A percentile compares a stretch with the other conserved stretches of the same genome.
These are phyloP conservation scores for Bambusicola thoracicus DNA, from an alignment of 2,113 vertebrate species.

Conservation along the genomic window DNA sequence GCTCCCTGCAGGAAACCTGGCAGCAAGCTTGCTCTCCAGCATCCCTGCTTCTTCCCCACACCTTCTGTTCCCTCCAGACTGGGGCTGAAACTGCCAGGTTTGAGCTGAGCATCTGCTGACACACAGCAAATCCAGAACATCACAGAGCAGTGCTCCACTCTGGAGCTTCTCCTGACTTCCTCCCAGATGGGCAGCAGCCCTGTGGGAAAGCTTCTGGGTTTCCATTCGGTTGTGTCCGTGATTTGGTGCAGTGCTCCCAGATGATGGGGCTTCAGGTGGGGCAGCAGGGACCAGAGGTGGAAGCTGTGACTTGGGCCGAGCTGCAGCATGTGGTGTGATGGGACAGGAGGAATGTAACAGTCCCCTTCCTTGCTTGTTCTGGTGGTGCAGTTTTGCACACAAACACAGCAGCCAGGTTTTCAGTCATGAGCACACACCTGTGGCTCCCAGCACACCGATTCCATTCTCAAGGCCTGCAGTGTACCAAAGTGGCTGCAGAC, in stretches of 20 bases:
- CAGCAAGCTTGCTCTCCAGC: background rate
- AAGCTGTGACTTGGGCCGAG: background rate
- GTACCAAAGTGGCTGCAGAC: background rate
- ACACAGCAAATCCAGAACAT: background rate
- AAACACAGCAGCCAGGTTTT: background rate
- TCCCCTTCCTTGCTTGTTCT: background rate
- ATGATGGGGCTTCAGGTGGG: background rate
- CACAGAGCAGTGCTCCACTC: background rate
- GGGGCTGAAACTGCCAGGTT: background rate
- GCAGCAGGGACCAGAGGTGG: background rate
- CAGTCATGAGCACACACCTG: background rate
- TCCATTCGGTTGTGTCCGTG: background rate
- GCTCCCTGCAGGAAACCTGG: background rate
- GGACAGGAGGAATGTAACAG: background rate
- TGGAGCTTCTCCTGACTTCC: background rate
- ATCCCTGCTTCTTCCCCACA: background rate
- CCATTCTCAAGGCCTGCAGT: background rate
- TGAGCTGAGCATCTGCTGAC: background rate
- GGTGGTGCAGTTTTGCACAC: background rate
- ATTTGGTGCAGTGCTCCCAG: background rate
- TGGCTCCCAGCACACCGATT: background rate
- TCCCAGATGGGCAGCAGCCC: background rate
- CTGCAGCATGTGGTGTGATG: background rate
- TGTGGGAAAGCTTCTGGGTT: background rate
- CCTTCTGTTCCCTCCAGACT: background rate